Evolutionary conservation across 2,888 invertebrate species (phyloP).

Genomic region (Amiota mariae): DNA sequence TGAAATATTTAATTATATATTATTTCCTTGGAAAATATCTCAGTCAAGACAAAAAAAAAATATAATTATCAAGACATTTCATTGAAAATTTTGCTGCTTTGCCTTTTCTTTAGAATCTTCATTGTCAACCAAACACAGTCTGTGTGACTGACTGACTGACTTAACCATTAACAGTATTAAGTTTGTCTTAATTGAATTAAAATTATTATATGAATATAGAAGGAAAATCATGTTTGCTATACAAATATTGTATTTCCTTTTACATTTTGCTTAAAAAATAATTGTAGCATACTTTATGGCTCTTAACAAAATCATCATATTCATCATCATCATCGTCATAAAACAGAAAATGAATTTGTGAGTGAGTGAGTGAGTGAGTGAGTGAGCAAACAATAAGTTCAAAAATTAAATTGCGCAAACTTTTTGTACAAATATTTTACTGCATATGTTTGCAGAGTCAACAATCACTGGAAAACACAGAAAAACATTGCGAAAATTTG

Average conservation of each 20-base stretch:
- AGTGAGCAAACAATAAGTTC: neutral
- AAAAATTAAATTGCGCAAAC: neutral
- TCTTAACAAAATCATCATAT: neutral
- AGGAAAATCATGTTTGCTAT: too few species aligned
- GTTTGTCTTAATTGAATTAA: too few species aligned
- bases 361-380: neutral
- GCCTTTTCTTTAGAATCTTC: too few species aligned
- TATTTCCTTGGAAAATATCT: neutral
- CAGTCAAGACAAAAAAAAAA: neutral
- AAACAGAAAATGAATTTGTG: neutral
- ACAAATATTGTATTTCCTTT: too few species aligned
- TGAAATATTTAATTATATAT: slow-evolving; percentile 20
- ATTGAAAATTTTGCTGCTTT: too few species aligned
- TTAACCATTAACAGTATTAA: too few species aligned
- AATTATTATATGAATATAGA: too few species aligned
- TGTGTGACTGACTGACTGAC: too few species aligned
- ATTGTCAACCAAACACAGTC: too few species aligned
- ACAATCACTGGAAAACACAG: too few species aligned
- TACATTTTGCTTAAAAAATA: neutral
- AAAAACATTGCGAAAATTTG: too few species aligned
- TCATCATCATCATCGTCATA: neutral
- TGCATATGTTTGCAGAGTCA: neutral
- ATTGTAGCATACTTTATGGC: neutral
- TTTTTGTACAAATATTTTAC: slow-evolving; percentile 3
- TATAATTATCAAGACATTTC: too few species aligned